Evolutionary conservation across 2,888 invertebrate genomes (phyloP), one percentile per base, ranked within the genome.

Genomic region (Encarsia formosa): DNA sequence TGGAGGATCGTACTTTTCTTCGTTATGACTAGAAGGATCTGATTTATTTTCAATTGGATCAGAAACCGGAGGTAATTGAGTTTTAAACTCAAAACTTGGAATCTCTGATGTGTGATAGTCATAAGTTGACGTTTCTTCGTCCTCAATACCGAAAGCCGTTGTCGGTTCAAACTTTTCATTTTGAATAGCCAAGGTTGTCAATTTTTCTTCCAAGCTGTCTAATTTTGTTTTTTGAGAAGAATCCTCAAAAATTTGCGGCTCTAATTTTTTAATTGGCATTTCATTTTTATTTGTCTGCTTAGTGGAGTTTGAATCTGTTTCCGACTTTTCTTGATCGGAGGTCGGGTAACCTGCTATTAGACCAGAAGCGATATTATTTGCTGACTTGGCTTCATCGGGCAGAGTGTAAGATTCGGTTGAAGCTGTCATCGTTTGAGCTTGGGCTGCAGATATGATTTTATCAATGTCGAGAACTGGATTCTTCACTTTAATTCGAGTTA

Each of bases 271-370:
- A n/a, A n/a, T n/a, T n/a, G n/a, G n/a, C n/a, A n/a, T n/a, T n/a
- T n/a, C n/a, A n/a, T n/a, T n/a, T n/a, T n/a, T n/a, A n/a, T n/a
- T n/a, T n/a, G n/a, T n/a, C n/a, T n/a, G n/a, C n/a, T n/a, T n/a
- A n/a, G n/a, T n/a, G n/a, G n/a, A n/a, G n/a, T n/a, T n/a, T n/a
- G n/a, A n/a, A n/a, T n/a, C n/a, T 26, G 26, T 26, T 8, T 26
- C 11, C 18, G 20, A 18, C 18, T 19, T 16, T 3, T 20, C 41
- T 46, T 51, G 43, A 24, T 49, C 53, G 39, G 53, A 58, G 5
- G 60, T 51, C 23, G 61, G 53, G 23, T 62, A 67, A 52, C 70
- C 70, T 32, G 70, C 69, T 18, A 70, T 68, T 1, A 71, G 55
- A 20, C 67, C 61, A 54, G 70, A 70, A 2, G 64, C 68, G 13